Evolutionary conservation across 2,888 invertebrate genomes (phyloP), one percentile per base, ranked within the genome.

Genomic region (Notocelia uddmanniana): DNA sequence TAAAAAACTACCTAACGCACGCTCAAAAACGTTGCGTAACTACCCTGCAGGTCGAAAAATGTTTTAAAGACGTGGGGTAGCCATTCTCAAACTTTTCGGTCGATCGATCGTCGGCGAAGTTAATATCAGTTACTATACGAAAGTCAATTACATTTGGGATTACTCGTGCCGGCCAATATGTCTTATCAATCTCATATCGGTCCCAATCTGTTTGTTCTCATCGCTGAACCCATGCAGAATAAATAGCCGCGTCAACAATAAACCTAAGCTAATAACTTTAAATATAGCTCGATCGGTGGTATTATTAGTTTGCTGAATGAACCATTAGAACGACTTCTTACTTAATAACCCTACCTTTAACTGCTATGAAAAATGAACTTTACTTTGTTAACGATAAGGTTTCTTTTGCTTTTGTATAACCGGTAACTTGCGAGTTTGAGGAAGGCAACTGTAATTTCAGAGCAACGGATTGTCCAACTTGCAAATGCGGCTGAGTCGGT

Each of bases 231-330:
- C 23, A 41, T 2, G 11, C 13, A 11, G 19, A 41, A 23, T 37
- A 34, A 10, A 37, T 37, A 52, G 59, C 26, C 41, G 5, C 18
- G n/a, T 18, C 31, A n/a, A 21, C 60, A 54, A 60, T 69, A 69
- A 59, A 69, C 60, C 54, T 18, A 26, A 18, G 23, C 18, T 15
- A 41, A 52, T 63, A 19, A 52, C 26, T 18, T 63, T 63, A 69
- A 54, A 60, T 69, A 54, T 69, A 69, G 52, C 54, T 21, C 41
- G 26, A 60, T 60, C 21, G 58, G 11, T 10, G 52, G 41, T 60
- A 59, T 41, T 59, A 58, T 52, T 52, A 59, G 50, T 37, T 21
- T 50, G 34, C 68, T 50, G 68, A 58, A 68, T 58, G 52, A 21
- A 19, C 34, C 34, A 63, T 52, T 8, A 18, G 26, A 60, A 60